A percentile compares a stretch with the other conserved stretches of the same genome.
Evolutionary conservation across 2,888 invertebrate species (phyloP).

Genomic region (Nomada fucata): DNA sequence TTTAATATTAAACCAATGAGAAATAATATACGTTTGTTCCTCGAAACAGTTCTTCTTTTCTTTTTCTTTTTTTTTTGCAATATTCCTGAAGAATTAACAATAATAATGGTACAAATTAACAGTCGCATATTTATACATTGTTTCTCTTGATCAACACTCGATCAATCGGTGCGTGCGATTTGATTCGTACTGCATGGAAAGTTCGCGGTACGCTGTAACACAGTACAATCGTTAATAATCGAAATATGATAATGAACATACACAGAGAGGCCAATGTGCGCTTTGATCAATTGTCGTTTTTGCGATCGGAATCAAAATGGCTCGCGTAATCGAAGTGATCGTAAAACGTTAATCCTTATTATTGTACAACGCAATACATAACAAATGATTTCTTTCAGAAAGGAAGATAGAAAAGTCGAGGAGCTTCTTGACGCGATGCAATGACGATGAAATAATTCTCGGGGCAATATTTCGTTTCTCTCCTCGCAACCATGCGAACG

Average conservation of each 20-base stretch:
- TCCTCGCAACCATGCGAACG: slow-evolving; percentile 51
- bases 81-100: not conserved
- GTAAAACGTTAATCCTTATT: slow-evolving; percentile 36
- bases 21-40: not conserved
- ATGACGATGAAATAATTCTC: slow-evolving; percentile 32
- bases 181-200: slow-evolving; percentile 44
- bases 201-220: slow-evolving; percentile 43
- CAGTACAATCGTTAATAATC: slow-evolving; percentile 40
- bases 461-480: slow-evolving; percentile 15
- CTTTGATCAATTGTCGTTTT: slow-evolving; percentile 48
- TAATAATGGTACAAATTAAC: slow-evolving; percentile 49
- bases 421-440: slow-evolving; percentile 50
- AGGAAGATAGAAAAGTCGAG: slow-evolving; percentile 68
- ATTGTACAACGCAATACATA: slow-evolving; percentile 43
- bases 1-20: not conserved
- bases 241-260: slow-evolving; percentile 26
- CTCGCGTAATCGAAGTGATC: slow-evolving; percentile 29
- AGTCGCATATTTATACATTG: slow-evolving; percentile 3
- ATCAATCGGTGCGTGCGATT: slow-evolving; percentile 52
- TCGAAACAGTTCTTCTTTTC: not conserved
- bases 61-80: no score
- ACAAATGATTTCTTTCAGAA: slow-evolving; percentile 48
- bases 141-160: not conserved
- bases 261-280: slow-evolving; percentile 65
- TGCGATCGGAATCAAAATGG: slow-evolving; percentile 17